Evolutionary conservation across 2,888 invertebrate genomes (phyloP).

Genomic region (Nemotelus nigrinus): DNA sequence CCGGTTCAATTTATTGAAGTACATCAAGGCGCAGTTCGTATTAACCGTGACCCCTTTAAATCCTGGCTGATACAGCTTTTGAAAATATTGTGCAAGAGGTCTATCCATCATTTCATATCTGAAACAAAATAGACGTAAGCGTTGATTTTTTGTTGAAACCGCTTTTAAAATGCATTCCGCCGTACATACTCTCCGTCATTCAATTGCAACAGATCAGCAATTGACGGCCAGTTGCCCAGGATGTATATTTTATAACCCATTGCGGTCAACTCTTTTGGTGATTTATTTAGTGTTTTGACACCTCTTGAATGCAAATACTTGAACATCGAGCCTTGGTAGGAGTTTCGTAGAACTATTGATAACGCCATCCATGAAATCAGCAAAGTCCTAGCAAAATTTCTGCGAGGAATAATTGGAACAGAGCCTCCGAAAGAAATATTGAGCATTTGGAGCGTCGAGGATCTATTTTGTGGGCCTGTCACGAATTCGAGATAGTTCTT

Average conservation of each 20-base stretch:
- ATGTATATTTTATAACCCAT: constrained; percentile 24
- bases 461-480: constrained; percentile 37
- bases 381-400: constrained; percentile 50
- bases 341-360: constrained; percentile 46
- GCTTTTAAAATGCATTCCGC: background rate
- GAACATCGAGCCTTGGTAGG: constrained; percentile 50
- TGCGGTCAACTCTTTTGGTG: constrained; percentile 19
- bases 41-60: constrained; percentile 11
- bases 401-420: constrained; percentile 1
- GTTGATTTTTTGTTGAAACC: no score
- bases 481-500: constrained; percentile 40
- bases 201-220: background rate
- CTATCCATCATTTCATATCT: constrained; percentile 17
- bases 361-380: constrained; percentile 46
- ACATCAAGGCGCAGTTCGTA: constrained; percentile 12
- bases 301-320: constrained; percentile 43
- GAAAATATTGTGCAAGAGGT: background rate
- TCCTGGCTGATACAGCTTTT: constrained; percentile 1
- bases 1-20: constrained; percentile 16
- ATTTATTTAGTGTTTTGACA: background rate
- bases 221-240: background rate
- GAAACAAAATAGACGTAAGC: background rate
- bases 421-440: constrained; percentile 46
- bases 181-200: constrained; percentile 10
- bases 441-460: constrained; percentile 45